Base-by-base conservation (phyloP, 2,113 vertebrate species). In the Centropus unirufus region DNA sequence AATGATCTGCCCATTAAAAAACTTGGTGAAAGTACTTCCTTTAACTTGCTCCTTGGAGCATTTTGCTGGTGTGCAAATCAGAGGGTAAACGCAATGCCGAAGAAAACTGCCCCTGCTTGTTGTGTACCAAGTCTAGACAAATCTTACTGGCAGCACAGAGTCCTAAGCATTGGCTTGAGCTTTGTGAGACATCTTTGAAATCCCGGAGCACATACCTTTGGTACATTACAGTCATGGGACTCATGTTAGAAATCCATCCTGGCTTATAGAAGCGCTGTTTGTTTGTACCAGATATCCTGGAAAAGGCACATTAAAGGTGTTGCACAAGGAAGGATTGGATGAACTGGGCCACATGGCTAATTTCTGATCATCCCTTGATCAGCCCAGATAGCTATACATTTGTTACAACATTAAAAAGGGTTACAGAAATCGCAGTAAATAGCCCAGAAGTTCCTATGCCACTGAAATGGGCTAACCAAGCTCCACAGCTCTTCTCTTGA, bases 211-310 rank as follows among this genome's bases (percentile, higher is more conserved):
- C 0, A 0, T 63, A 4, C 23, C 74, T 17, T 54, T 80, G 58
- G 22, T 36, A 68, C 0, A 0, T 46, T 29, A n/a, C 27, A 52
- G 8, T 64, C 6, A 5, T 3, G 47, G 72, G 63, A 55, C 22
- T 24, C 15, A 0, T 5, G 5, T 64, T 40, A 40, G 22, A 80
- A 34, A 34, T 78, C 62, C 30, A 5, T 32, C 34, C 46, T 73
- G 23, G 23, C 21, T 85, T 42, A 19, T 2, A 8, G 26, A 51
- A 47, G 26, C 70, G 21, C 14, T 36, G 14, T 68, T 64, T 66
- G 39, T 46, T 34, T 8, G 29, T 87, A 62, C 44, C 47, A n/a
- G 44, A 23, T 1, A 2, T 64, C 30, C 49, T 51, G 26, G 26
- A 93, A 46, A 58, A 87, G n/a, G 54, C 16, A 11, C 21, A 74